Percentiles rank a stretch among this genome's conserved stretches.
phyloP scores from a whole-genome alignment of 2,797 vertebrate genomes.

The Catostomus latipinnis region DNA sequence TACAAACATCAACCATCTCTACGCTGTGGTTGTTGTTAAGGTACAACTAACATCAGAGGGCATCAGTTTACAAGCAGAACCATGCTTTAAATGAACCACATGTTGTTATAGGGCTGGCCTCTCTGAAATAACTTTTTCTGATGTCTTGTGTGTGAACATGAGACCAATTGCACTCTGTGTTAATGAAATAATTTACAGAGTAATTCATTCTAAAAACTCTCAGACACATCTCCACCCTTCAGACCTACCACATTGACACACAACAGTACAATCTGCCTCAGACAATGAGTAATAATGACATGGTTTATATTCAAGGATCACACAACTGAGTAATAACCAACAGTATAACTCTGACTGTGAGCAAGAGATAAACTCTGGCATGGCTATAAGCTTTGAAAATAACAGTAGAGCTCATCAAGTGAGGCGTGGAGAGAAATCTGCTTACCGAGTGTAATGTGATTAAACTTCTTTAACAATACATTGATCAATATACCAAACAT shows the following conservation, averaged over 20 bases:
- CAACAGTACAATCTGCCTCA: not conserved
- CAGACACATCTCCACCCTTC: not conserved
- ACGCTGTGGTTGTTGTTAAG: not conserved
- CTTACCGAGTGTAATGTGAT: not conserved
- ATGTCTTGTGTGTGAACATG: too few species aligned
- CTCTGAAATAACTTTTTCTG: not conserved
- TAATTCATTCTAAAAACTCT: constrained; percentile 2
- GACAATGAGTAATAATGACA: not conserved
- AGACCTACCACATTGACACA: constrained; percentile 3
- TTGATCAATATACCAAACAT: too few species aligned
- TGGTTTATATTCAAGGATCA: constrained; percentile 24
- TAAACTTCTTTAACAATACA: too few species aligned
- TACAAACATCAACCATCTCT: not conserved
- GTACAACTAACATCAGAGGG: not conserved
- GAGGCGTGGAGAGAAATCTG: not conserved
- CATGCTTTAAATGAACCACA: not conserved
- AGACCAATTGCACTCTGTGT: too few species aligned
- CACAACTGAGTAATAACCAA: not conserved
- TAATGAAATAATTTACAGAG: too few species aligned
- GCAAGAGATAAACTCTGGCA: constrained; percentile 10
- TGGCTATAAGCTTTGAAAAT: not conserved
- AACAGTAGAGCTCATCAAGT: constrained; percentile 10
- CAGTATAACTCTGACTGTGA: constrained; percentile 3
- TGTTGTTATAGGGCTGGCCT: not conserved
- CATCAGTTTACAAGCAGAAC: not conserved